These are phyloP conservation scores for Drosophila flavopinicola DNA, from an alignment of 2,888 invertebrate genomes.

Conservation along the genomic window DNA sequence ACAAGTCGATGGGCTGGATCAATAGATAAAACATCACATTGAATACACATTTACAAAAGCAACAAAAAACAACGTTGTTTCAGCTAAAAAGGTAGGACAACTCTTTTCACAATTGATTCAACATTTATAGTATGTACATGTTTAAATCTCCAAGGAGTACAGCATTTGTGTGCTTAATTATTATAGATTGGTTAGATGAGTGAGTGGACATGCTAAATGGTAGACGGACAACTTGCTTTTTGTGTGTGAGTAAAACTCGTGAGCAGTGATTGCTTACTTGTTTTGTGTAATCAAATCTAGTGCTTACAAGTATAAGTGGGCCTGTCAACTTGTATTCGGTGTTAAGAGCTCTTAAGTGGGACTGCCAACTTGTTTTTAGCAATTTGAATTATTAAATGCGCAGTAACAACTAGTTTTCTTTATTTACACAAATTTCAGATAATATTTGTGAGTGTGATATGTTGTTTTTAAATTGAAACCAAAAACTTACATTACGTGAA, in stretches of 20 bases:
- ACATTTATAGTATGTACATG: not conserved
- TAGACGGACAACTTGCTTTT: not conserved
- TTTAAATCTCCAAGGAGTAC: conserved; percentile 3
- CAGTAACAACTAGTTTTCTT: too few relatives aligned
- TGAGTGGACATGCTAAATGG: not conserved
- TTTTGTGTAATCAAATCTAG: too few relatives aligned
- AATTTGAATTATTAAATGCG: too few relatives aligned
- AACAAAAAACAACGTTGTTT: conserved; percentile 22
- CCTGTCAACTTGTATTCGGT: not conserved
- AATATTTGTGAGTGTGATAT: too few relatives aligned
- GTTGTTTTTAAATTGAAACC: too few relatives aligned
- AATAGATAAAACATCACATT: conserved; percentile 25
- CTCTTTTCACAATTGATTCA: not conserved
- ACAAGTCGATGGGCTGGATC: conserved; percentile 24
- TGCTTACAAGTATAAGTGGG: not conserved
- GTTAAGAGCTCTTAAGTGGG: not conserved
- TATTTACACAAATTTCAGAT: too few relatives aligned
- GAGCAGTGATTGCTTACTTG: too few relatives aligned
- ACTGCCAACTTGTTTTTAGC: not conserved
- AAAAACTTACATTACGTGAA: too few relatives aligned
- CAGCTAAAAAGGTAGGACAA: not conserved
- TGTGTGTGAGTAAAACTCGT: not conserved
- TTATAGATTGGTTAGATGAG: not conserved
- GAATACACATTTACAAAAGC: conserved; percentile 29
- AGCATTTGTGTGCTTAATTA: conserved; percentile 3